These are phyloP conservation scores for Boleophthalmus pectinirostris DNA, from an alignment of 2,113 vertebrate genomes.

Conservation along the genomic window DNA sequence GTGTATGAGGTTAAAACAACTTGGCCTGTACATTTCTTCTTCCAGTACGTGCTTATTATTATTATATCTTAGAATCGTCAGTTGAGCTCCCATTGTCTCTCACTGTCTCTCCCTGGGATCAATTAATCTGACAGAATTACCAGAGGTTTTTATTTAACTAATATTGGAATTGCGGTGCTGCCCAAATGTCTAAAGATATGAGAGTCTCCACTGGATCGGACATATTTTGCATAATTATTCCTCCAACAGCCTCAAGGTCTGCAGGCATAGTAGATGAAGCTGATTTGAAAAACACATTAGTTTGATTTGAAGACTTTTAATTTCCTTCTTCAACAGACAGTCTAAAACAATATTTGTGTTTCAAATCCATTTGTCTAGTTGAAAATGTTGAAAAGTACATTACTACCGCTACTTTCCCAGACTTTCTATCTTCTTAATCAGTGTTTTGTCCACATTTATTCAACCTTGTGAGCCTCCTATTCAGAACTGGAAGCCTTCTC, in stretches of 20 bases:
- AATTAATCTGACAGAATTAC: constrained; percentile 8
- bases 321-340: not conserved
- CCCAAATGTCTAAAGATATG: constrained; percentile 3
- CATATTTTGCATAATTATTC: constrained; percentile 17
- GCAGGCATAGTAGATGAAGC: constrained; percentile 8
- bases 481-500: constrained; percentile 49
- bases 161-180: constrained; percentile 1
- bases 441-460: constrained; percentile 56
- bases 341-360: not conserved
- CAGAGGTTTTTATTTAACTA: constrained; percentile 4
- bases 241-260: constrained; percentile 1
- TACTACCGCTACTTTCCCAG: constrained; percentile 14
- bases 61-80: not conserved
- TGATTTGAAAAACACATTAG: constrained; percentile 5
- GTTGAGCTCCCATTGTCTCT: not conserved
- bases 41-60: not conserved
- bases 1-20: not conserved
- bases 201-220: constrained; percentile 12
- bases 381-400: not conserved
- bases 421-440: constrained; percentile 47
- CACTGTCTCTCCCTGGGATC: constrained; percentile 4
- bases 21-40: not conserved
- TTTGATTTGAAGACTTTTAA: constrained; percentile 1
- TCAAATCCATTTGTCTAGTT: not conserved
- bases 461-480: constrained; percentile 48